Percentiles rank a stretch among this genome's conserved stretches.
Evolutionary conservation across 2,113 vertebrate species (phyloP).

Genomic region (Cyanoderma ruficeps): DNA sequence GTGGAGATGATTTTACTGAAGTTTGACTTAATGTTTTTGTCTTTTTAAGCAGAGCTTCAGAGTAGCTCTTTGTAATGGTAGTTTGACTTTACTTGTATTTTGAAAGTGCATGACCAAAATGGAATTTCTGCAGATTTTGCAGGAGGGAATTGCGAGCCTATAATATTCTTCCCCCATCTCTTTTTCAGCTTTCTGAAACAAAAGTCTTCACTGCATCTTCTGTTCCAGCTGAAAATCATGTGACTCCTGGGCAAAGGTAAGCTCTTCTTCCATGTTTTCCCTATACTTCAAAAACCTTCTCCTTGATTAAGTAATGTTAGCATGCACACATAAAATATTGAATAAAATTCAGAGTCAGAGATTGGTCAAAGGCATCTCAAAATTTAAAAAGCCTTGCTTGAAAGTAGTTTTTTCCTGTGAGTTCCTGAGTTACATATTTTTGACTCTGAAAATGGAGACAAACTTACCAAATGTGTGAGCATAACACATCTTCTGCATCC

Average conservation of each 20-base stretch:
- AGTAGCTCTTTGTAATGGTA: background rate
- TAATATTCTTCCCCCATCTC: background rate
- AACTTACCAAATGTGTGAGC: background rate
- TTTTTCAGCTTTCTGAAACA: slow-evolving; percentile 90
- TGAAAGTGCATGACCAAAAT: background rate
- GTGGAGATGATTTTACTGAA: background rate
- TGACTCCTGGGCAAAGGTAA: slow-evolving; percentile 85
- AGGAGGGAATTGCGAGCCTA: background rate
- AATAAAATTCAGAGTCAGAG: background rate
- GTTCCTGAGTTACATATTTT: background rate
- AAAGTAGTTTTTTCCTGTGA: background rate
- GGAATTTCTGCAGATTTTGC: background rate
- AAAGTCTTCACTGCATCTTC: slow-evolving; percentile 95
- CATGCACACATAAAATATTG: background rate
- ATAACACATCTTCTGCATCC: background rate
- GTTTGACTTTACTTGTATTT: background rate
- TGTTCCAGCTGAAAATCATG: slow-evolving; percentile 84
- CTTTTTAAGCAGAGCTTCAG: background rate
- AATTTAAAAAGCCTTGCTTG: background rate
- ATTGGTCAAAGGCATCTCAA: background rate
- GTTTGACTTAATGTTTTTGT: background rate
- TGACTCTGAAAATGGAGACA: background rate
- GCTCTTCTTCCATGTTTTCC: background rate
- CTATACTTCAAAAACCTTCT: background rate
- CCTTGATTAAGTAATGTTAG: background rate